These are phyloP conservation scores for Lepilemur ruficaudatus DNA, from an alignment of 2,797 vertebrate species.

Conservation along the genomic window DNA sequence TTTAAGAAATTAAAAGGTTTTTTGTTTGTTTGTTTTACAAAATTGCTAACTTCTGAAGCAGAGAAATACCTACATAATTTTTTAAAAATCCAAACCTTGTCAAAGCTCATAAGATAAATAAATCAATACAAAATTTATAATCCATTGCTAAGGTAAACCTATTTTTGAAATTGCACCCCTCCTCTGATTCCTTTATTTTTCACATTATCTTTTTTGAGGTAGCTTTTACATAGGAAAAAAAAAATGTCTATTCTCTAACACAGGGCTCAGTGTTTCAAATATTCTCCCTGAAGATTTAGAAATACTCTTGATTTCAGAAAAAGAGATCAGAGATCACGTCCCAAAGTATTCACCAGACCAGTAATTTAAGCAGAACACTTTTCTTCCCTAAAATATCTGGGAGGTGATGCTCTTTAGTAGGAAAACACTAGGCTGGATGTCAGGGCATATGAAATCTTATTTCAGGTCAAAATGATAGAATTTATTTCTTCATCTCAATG, in stretches of 20 bases:
- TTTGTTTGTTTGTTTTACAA: neutral
- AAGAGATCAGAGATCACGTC: constrained; percentile 27
- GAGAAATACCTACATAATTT: neutral
- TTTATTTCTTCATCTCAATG: neutral
- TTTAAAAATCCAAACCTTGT: neutral
- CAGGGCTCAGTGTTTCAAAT: neutral
- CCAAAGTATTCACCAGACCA: neutral
- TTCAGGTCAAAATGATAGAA: constrained; percentile 10
- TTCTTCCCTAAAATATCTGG: neutral
- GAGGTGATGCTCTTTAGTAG: neutral
- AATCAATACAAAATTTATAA: neutral
- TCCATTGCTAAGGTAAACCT: neutral
- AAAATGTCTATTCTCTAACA: neutral
- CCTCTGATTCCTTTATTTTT: neutral
- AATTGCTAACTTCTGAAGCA: neutral
- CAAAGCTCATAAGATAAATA: neutral
- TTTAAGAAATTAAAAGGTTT: neutral
- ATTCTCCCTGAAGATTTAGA: constrained; percentile 8
- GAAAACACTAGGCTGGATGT: neutral
- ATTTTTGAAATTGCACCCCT: neutral
- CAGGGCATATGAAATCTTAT: neutral
- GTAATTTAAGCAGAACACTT: constrained; percentile 8
- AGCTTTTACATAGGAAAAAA: neutral
- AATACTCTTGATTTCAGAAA: neutral
- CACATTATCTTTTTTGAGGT: neutral